Conservation (phyloP, 2,113 vertebrate species). For the Mormyrus iriodes region DNA sequence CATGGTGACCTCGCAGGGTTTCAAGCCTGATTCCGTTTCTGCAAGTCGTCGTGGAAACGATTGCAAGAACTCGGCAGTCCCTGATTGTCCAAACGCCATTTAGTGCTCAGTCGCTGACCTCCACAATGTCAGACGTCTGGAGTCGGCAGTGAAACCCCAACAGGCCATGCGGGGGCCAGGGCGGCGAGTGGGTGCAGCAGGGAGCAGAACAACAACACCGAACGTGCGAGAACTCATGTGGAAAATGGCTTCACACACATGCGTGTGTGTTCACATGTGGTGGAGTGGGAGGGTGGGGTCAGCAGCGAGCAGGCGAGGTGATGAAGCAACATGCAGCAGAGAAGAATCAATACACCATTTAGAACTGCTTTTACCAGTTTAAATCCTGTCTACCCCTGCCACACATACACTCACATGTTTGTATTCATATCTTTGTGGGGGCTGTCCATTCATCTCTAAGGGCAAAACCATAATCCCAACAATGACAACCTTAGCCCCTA, state of each 20-base stretch:
- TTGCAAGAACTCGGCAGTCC: background rate
- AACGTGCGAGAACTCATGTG: background rate
- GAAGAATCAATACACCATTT: slow-evolving; percentile 44
- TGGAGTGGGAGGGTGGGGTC: slow-evolving; percentile 31
- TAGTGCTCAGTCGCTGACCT: background rate
- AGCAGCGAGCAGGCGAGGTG: slow-evolving; percentile 32
- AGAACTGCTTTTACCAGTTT: slow-evolving; percentile 41
- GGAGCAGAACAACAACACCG: background rate
- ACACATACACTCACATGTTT: background rate
- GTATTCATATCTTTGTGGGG: background rate
- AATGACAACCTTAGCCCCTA: background rate
- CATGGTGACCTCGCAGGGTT: background rate
- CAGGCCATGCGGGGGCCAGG: background rate
- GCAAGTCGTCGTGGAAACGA: background rate
- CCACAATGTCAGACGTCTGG: background rate
- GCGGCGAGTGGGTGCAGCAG: background rate
- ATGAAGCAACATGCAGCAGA: slow-evolving; percentile 32
- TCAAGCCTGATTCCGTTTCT: background rate
- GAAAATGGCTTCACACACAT: background rate
- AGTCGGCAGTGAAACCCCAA: background rate
- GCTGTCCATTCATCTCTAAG: background rate
- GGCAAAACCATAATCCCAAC: background rate
- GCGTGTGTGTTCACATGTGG: background rate
- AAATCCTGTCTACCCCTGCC: slow-evolving; percentile 35
- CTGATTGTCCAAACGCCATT: background rate